Evolutionary conservation across 2,888 invertebrate genomes (phyloP).

Genomic region (Nomada ruficornis): DNA sequence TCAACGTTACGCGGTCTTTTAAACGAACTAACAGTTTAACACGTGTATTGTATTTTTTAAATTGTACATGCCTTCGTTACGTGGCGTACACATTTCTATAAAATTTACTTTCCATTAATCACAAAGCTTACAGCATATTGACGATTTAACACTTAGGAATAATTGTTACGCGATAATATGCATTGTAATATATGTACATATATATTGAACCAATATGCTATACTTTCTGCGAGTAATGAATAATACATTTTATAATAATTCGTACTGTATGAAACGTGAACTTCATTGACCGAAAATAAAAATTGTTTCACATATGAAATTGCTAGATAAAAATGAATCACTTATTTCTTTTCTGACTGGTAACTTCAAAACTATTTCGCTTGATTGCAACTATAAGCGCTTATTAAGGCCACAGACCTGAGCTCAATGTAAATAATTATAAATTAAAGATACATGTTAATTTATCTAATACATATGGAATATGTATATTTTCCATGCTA

Average conservation of each 20-base stretch:
- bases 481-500: slow-evolving; percentile 6
- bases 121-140: not conserved
- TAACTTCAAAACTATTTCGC: slow-evolving; percentile 1
- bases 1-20: not conserved
- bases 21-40: not conserved
- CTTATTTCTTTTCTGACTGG: not conserved
- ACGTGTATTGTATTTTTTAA: not conserved
- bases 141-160: no score
- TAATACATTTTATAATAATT: slow-evolving; percentile 18
- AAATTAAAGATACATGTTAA: slow-evolving; percentile 24
- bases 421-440: slow-evolving; percentile 23
- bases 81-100: slow-evolving; percentile 4
- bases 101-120: slow-evolving; percentile 28
- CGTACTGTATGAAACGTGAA: not conserved
- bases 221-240: slow-evolving; percentile 1
- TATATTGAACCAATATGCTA: slow-evolving; percentile 8
- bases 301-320: not conserved
- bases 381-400: slow-evolving; percentile 27
- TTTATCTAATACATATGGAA: slow-evolving; percentile 16
- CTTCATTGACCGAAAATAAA: not conserved
- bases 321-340: not conserved
- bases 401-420: slow-evolving; percentile 37
- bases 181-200: not conserved
- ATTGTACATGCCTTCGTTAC: slow-evolving; percentile 10
- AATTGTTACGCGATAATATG: no score